A percentile compares a stretch with the other conserved stretches of the same genome.
phyloP scores from a whole-genome alignment of 2,888 invertebrate genomes.

The Oscheius sp. region DNA sequence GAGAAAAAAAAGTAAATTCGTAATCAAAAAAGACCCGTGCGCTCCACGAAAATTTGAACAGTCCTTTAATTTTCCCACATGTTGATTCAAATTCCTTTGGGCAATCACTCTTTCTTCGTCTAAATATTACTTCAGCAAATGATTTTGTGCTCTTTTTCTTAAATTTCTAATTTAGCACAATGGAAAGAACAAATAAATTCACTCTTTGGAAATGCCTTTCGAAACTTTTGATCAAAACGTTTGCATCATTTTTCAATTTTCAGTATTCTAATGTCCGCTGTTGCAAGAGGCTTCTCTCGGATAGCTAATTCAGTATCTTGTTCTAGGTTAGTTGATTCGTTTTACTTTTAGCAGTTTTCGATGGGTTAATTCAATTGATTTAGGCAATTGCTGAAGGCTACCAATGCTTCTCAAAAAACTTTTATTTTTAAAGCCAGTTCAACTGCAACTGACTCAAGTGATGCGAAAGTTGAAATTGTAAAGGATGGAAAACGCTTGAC shows the following conservation, averaged over 20 bases:
- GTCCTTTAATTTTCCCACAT: not conserved
- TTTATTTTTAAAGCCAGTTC: conserved; percentile 2
- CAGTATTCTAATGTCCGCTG: not conserved
- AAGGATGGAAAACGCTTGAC: conserved; percentile 46
- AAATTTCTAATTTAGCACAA: too few species aligned
- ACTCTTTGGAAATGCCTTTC: too few species aligned
- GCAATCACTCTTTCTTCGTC: too few species aligned
- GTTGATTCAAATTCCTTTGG: not conserved
- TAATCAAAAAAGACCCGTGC: not conserved
- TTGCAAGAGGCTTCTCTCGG: not conserved
- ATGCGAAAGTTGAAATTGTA: conserved; percentile 38
- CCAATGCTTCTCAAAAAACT: not conserved
- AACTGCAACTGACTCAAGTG: not conserved
- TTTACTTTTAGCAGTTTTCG: not conserved
- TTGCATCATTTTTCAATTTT: conserved; percentile 7
- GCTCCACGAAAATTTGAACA: not conserved
- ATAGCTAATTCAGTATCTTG: not conserved
- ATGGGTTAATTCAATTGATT: not conserved
- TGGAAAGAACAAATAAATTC: too few species aligned
- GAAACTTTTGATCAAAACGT: too few species aligned
- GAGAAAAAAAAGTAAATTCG: not conserved
- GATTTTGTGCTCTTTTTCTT: too few species aligned
- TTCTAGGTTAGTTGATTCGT: not conserved
- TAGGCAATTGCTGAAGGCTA: conserved; percentile 1
- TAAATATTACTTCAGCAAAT: too few species aligned